Evolutionary conservation across 2,113 vertebrate genomes (phyloP).

Genomic region (Platanista minor): DNA sequence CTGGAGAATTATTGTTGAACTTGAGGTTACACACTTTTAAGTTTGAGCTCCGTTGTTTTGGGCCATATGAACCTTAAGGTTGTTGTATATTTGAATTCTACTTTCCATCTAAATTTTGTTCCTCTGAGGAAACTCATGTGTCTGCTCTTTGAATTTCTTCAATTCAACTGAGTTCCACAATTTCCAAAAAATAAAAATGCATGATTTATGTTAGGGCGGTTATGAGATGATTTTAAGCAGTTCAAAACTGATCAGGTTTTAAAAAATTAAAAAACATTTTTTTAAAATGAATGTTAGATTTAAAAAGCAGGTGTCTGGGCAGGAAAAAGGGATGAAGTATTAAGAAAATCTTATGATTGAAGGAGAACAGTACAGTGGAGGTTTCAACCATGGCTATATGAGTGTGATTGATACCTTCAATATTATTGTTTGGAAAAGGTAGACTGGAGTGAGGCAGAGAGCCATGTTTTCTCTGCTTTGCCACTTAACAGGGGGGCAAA

Average conservation of each 20-base stretch:
- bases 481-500: neutral
- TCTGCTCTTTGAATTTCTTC: neutral
- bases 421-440: neutral
- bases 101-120: neutral
- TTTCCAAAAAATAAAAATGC: neutral
- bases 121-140: neutral
- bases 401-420: fast-evolving
- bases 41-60: neutral
- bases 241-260: neutral
- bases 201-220: neutral
- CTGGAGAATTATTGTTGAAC: neutral
- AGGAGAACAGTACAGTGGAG: neutral
- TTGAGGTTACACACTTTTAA: neutral
- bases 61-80: neutral
- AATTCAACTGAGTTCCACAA: neutral
- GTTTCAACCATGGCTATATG: neutral
- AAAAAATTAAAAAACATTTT: neutral
- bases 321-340: neutral
- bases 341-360: neutral
- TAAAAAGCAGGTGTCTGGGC: neutral
- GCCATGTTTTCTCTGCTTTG: neutral
- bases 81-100: neutral
- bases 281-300: neutral
- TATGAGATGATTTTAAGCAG: neutral
- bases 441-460: too few relatives aligned